Conservation (phyloP, 2,888 invertebrate species). For the Drosophila antonietae region DNA sequence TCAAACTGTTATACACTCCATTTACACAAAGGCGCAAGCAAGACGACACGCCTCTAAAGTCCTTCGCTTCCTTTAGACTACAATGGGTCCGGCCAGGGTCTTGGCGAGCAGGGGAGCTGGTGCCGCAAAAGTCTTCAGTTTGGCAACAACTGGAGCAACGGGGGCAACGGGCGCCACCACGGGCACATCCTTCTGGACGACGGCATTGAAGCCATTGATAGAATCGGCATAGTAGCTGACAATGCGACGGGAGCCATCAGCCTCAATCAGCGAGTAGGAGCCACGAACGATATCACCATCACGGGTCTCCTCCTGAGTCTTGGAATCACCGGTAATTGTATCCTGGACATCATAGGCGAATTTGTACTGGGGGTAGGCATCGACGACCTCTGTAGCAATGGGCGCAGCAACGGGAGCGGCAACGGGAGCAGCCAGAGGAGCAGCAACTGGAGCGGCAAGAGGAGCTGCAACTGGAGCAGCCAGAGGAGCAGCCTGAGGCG, state of each 20-base stretch:
- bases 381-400: constrained; percentile 82
- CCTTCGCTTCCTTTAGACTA: constrained; percentile 62
- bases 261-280: constrained; percentile 83
- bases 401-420: constrained; percentile 81
- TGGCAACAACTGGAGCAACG: constrained; percentile 72
- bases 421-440: constrained; percentile 52
- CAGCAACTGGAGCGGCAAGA: constrained; percentile 42
- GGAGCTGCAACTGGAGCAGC: constrained; percentile 48
- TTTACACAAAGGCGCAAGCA: constrained; percentile 40
- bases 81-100: constrained; percentile 78
- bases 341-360: constrained; percentile 84
- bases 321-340: constrained; percentile 82
- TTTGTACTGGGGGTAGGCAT: constrained; percentile 82
- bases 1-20: constrained; percentile 62
- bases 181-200: constrained; percentile 79
- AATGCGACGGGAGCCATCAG: constrained; percentile 83
- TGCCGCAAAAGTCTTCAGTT: constrained; percentile 55
- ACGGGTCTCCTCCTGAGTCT: constrained; percentile 83
- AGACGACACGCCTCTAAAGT: constrained; percentile 32
- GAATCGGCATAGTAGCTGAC: constrained; percentile 83
- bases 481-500: constrained; percentile 15
- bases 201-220: constrained; percentile 83
- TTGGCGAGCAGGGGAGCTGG: constrained; percentile 80
- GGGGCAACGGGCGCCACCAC: constrained; percentile 71
- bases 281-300: constrained; percentile 84